Percentiles rank a stretch among this genome's conserved stretches.
These are phyloP conservation scores for Reticulitermes lucifugus DNA, from an alignment of 2,888 invertebrate genomes.

Conservation along the genomic window DNA sequence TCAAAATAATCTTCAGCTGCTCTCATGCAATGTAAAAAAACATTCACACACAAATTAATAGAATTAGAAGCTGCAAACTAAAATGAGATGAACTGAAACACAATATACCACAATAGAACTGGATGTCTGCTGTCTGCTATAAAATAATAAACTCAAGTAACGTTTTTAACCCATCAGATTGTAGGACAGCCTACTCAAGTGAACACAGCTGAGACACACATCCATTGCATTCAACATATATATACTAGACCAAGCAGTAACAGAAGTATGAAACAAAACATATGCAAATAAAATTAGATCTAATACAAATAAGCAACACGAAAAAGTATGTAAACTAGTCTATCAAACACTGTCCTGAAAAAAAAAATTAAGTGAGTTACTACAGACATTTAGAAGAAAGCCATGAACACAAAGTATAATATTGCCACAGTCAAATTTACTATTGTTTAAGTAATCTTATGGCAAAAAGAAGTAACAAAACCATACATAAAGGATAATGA, in stretches of 20 bases:
- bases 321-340: constrained; percentile 22
- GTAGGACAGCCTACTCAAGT: constrained; percentile 21
- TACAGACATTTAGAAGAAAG: constrained; percentile 17
- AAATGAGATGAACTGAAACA: constrained; percentile 37
- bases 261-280: constrained; percentile 30
- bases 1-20: constrained; percentile 13
- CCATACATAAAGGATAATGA: not conserved
- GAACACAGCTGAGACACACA: constrained; percentile 16
- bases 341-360: constrained; percentile 40
- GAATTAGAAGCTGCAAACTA: constrained; percentile 44
- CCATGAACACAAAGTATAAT: constrained; percentile 25
- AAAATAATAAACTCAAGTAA: constrained; percentile 33
- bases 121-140: constrained; percentile 31
- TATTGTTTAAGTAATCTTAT: not conserved
- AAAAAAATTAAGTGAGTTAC: constrained; percentile 5
- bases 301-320: constrained; percentile 41
- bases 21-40: constrained; percentile 16
- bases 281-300: constrained; percentile 11
- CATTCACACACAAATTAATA: constrained; percentile 36
- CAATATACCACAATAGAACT: constrained; percentile 8
- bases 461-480: not conserved
- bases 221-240: constrained; percentile 29
- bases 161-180: not conserved
- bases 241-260: constrained; percentile 31
- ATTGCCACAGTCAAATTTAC: not conserved